Percentiles rank a stretch among this genome's conserved stretches.
Conservation (phyloP, 2,797 vertebrate species). For the Onychomys leucogaster region DNA sequence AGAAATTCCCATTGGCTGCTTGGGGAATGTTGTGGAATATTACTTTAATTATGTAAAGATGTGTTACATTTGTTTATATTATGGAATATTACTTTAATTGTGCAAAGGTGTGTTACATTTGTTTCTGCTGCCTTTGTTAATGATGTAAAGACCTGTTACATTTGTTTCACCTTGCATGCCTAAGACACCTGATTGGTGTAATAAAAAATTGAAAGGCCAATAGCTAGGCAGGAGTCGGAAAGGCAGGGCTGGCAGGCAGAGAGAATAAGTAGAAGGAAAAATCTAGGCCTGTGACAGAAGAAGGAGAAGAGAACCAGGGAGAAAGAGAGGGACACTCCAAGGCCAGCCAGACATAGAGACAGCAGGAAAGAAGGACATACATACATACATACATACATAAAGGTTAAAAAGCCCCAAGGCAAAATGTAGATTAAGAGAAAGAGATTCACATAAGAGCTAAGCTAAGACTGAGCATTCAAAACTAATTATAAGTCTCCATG, state of each 20-base stretch:
- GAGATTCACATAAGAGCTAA: not conserved
- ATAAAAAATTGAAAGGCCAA: not conserved
- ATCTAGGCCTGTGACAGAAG: not conserved
- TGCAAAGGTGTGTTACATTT: not conserved
- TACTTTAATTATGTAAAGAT: not conserved
- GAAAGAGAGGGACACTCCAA: not conserved
- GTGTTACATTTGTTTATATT: not conserved
- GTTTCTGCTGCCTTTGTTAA: too few species aligned
- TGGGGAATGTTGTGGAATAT: not conserved
- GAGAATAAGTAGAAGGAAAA: not conserved
- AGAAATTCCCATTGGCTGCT: not conserved
- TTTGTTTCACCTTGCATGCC: not conserved
- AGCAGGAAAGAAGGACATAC: not conserved
- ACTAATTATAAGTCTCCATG: not conserved
- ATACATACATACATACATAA: too few species aligned
- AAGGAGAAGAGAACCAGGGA: not conserved
- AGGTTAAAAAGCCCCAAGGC: not conserved
- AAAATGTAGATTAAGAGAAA: not conserved
- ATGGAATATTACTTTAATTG: not conserved
- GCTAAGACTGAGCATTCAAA: not conserved
- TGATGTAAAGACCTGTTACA: too few species aligned
- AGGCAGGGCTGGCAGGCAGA: not conserved
- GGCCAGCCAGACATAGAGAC: not conserved
- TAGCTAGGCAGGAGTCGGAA: not conserved
- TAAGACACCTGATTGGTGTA: not conserved